phyloP scores from a whole-genome alignment of 92 coral and sea anemone genomes.

The Epizoanthus ramosus region DNA sequence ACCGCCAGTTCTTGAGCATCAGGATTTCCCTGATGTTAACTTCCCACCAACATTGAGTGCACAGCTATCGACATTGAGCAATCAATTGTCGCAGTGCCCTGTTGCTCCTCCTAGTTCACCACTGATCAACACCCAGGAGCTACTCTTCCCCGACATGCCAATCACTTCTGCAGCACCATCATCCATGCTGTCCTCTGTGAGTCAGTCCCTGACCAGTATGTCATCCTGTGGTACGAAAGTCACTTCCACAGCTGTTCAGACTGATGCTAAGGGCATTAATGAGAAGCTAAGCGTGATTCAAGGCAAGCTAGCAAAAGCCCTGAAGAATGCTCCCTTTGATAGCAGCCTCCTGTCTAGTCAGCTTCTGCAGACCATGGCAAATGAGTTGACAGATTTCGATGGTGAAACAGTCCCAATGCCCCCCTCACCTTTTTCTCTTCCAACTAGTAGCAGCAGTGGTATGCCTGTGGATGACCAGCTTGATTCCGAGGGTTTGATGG shows the following conservation, averaged over 20 bases:
- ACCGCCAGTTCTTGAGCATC: constrained; percentile 88
- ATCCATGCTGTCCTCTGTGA: constrained; percentile 72
- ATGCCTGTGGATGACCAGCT: constrained; percentile 59
- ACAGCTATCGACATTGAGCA: constrained; percentile 68
- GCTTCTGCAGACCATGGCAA: constrained; percentile 41
- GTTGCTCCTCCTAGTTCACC: constrained; percentile 84
- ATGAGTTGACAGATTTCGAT: constrained; percentile 61
- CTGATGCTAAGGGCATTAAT: constrained; percentile 79
- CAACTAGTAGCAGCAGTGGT: constrained; percentile 56
- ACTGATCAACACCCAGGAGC: constrained; percentile 59
- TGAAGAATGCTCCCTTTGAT: constrained; percentile 55
- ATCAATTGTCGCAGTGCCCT: constrained; percentile 63
- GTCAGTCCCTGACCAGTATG: constrained; percentile 79
- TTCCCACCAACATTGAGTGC: constrained; percentile 56
- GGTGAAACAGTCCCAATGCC: constrained; percentile 76
- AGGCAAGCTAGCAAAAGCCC: constrained; percentile 81
- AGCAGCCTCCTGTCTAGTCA: constrained; percentile 47
- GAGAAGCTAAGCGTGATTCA: constrained; percentile 88
- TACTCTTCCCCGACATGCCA: constrained; percentile 76
- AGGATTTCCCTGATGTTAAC: constrained; percentile 72
- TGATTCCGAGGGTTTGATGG: constrained; percentile 81
- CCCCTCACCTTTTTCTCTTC: constrained; percentile 79
- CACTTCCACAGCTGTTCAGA: constrained; percentile 87
- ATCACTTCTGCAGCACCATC: constrained; percentile 70
- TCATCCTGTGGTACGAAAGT: constrained; percentile 59